phyloP scores from a whole-genome alignment of 2,888 invertebrate genomes.

The Drosophila infuscata region DNA sequence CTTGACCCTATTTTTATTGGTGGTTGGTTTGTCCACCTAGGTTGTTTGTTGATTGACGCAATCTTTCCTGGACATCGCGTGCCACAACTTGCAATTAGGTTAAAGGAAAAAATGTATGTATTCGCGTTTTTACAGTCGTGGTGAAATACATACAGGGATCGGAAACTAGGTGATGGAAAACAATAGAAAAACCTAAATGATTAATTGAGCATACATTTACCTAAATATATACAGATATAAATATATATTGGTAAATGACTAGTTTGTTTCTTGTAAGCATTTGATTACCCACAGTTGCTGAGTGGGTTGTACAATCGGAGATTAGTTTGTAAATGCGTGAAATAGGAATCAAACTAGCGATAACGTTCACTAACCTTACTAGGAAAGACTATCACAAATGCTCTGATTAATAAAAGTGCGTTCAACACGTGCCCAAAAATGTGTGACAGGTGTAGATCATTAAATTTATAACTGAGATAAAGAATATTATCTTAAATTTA shows the following conservation, averaged over 20 bases:
- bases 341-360: slow-evolving; percentile 11
- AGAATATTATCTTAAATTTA: background rate
- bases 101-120: slow-evolving; percentile 40
- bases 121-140: slow-evolving; percentile 3
- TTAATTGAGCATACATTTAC: background rate
- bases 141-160: slow-evolving; percentile 4
- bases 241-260: slow-evolving; percentile 13
- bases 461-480: background rate
- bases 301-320: background rate
- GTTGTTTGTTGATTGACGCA: slow-evolving; percentile 53
- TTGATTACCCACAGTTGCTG: slow-evolving; percentile 3
- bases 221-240: background rate
- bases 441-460: background rate
- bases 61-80: slow-evolving; percentile 70
- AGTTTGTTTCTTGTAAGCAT: slow-evolving; percentile 9
- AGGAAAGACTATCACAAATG: background rate
- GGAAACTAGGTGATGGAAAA: background rate
- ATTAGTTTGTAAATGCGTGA: background rate
- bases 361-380: slow-evolving; percentile 5
- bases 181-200: background rate
- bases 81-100: slow-evolving; percentile 65
- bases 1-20: slow-evolving; percentile 38
- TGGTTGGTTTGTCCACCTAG: slow-evolving; percentile 20
- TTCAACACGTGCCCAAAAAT: background rate
- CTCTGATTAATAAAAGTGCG: background rate